Evolutionary conservation across 2,797 vertebrate species (phyloP), one percentile per base, ranked within the genome.

Genomic region (Eutrigla gurnardus): DNA sequence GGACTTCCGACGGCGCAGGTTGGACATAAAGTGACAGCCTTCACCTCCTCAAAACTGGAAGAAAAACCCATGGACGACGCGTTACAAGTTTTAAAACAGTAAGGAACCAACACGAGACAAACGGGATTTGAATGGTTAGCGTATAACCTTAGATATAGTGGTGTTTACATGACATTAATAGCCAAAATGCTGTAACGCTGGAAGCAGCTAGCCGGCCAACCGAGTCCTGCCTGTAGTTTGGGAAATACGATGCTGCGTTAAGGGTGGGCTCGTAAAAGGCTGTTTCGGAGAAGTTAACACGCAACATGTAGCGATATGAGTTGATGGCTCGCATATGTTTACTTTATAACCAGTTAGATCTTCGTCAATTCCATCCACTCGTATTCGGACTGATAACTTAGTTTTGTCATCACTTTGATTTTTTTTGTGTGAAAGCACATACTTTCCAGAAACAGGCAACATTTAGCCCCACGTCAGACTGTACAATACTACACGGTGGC

Each of bases 1-100:
- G 92, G 86, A 92, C 91, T 89, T 93, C 93, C 93, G 90, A 11
- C 40, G 42, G 25, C 32, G 61, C 80, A 89, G 80, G 75, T 86
- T 87, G 84, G 78, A 65, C 85, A 35, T 71, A 84, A 85, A 92
- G 83, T 90, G 84, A 82, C 69, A 88, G 74, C 86, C 77, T 86
- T 91, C 82, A 75, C 52, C 87, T 85, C 78, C 71, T 70, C 75
- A 81, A 89, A 90, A 86, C 70, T 87, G 77, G 89, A 88, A 88
- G 87, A 89, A 88, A 92, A 90, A 11, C 55, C 43, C 77, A 85
- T 78, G 88, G 85, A 92, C 87, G 80, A 81, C 85, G 86, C 77
- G 39, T 65, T 80, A 77, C 81, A 81, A 81, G 86, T 89, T 77
- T 68, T 58, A 65, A 85, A 84, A 90, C 82, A 88, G 89, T 92